Evolutionary conservation across 2,888 invertebrate species (phyloP).

Genomic region (Lasioglossum marginatum): DNA sequence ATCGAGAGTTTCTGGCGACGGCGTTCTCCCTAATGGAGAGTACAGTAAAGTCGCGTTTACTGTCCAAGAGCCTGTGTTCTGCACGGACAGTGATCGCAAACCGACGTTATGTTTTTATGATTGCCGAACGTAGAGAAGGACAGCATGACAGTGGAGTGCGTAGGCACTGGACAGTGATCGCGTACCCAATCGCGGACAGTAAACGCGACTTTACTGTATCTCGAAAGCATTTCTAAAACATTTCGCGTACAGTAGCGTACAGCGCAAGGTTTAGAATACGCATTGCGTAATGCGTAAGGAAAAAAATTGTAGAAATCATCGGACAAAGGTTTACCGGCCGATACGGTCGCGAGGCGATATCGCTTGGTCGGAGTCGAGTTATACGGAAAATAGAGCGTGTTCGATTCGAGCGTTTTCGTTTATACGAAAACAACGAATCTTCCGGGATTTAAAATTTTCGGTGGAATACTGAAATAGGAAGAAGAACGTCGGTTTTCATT

Average conservation of each 20-base stretch:
- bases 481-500: constrained; percentile 6
- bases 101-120: too few species aligned
- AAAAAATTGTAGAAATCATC: background rate
- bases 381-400: background rate
- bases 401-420: background rate
- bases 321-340: background rate
- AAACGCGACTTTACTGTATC: too few species aligned
- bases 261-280: background rate
- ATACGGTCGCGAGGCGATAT: background rate
- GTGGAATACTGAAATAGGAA: background rate
- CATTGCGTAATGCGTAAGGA: background rate
- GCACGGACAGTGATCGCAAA: too few species aligned
- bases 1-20: background rate
- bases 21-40: background rate
- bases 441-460: background rate
- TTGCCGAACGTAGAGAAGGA: too few species aligned
- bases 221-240: background rate
- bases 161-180: too few species aligned
- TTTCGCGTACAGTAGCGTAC: background rate
- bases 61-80: too few species aligned
- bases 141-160: too few species aligned
- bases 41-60: too few species aligned
- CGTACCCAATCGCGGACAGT: too few species aligned
- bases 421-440: background rate
- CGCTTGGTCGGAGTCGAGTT: background rate